These are phyloP conservation scores for Eupleurogrammus muticus DNA, from an alignment of 2,797 vertebrate genomes.

Conservation along the genomic window DNA sequence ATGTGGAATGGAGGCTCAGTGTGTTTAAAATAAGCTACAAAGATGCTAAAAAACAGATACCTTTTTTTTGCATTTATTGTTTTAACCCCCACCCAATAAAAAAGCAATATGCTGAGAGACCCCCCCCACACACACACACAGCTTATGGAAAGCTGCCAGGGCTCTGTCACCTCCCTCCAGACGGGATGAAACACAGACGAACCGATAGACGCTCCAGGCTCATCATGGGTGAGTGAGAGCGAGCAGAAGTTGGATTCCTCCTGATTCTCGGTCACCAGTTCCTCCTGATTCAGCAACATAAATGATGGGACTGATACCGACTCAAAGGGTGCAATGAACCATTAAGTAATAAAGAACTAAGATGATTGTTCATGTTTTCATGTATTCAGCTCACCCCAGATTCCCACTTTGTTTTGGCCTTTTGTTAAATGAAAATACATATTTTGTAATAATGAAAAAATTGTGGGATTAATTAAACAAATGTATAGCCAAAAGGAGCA, in stretches of 20 bases:
- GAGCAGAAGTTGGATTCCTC: neutral
- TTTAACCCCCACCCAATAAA: neutral
- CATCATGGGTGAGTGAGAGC: neutral
- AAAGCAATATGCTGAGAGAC: conserved; percentile 2
- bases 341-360: neutral
- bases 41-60: neutral
- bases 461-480: neutral
- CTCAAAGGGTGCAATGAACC: neutral
- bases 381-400: neutral
- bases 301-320: neutral
- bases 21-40: neutral
- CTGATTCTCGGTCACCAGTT: neutral
- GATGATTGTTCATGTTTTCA: neutral
- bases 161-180: conserved; percentile 10
- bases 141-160: conserved; percentile 4
- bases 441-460: neutral
- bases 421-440: neutral
- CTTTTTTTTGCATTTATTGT: neutral
- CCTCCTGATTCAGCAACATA: neutral
- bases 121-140: neutral
- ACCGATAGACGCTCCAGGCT: neutral
- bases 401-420: neutral
- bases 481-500: conserved; percentile 19
- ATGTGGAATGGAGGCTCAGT: neutral
- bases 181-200: conserved; percentile 22